A percentile compares a stretch with the other conserved stretches of the same genome.
Conservation (phyloP, 2,797 vertebrate species). For the Alexandromys oeconomus region DNA sequence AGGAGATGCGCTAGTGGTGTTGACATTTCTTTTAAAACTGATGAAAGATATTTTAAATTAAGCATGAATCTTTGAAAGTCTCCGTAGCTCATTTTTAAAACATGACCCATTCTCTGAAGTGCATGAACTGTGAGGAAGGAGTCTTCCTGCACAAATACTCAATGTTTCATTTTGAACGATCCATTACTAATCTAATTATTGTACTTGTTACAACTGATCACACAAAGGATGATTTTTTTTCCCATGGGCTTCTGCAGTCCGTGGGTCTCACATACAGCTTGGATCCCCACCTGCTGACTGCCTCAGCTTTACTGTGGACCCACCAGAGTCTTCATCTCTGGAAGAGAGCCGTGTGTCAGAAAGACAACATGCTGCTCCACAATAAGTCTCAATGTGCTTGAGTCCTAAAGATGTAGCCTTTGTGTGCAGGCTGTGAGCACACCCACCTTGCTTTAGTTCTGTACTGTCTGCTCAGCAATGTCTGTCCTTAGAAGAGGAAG, state of each 20-base stretch:
- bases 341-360: slow-evolving; percentile 14
- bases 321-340: background rate
- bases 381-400: background rate
- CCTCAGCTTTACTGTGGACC: slow-evolving; percentile 34
- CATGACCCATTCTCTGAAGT: slow-evolving; percentile 60
- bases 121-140: slow-evolving; percentile 13
- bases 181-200: slow-evolving; percentile 71
- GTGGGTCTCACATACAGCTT: background rate
- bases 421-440: background rate
- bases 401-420: background rate
- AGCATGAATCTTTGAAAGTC: slow-evolving; percentile 71
- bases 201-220: slow-evolving; percentile 57
- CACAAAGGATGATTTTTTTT: slow-evolving; percentile 51
- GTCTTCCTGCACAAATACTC: slow-evolving; percentile 1
- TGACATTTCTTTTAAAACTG: slow-evolving; percentile 72
- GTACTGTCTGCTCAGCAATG: background rate
- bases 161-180: slow-evolving; percentile 54
- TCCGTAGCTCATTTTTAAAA: slow-evolving; percentile 70
- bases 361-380: background rate
- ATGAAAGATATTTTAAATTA: slow-evolving; percentile 78
- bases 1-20: slow-evolving; percentile 48
- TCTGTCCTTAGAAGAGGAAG: background rate
- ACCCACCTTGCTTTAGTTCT: background rate
- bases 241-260: background rate
- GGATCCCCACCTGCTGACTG: background rate